phyloP scores from a whole-genome alignment of 2,888 invertebrate species.

The Charanyca ferruginea region DNA sequence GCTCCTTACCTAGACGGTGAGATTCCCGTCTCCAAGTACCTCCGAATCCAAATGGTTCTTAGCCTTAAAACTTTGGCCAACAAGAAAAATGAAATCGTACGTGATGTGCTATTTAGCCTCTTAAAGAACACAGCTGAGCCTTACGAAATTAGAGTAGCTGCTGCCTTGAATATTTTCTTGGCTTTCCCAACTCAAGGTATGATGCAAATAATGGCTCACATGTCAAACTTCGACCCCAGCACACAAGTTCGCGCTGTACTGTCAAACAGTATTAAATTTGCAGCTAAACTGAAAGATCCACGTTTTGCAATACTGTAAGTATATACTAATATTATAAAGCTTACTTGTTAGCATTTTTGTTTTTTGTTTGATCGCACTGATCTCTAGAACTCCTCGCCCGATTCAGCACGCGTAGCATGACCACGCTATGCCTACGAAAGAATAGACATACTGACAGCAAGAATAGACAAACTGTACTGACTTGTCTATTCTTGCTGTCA shows the following conservation, averaged over 20 bases:
- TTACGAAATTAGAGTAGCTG: conserved; percentile 92
- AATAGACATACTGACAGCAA: no score
- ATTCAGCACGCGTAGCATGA: no score
- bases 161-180: conserved; percentile 91
- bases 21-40: conserved; percentile 89
- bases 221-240: conserved; percentile 92
- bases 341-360: no score
- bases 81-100: conserved; percentile 87
- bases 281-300: conserved; percentile 86
- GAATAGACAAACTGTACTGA: no score
- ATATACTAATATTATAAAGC: no score
- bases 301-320: conserved; percentile 88
- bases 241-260: conserved; percentile 92
- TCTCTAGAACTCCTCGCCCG: no score
- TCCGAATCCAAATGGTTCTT: conserved; percentile 92
- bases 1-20: conserved; percentile 93
- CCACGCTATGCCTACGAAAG: no score
- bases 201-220: conserved; percentile 93
- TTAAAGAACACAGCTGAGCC: conserved; percentile 92
- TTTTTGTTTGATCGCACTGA: no score
- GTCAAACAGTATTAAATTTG: conserved; percentile 90
- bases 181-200: conserved; percentile 91
- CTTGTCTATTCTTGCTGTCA: no score
- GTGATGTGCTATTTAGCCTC: conserved; percentile 92
- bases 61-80: conserved; percentile 88